phyloP scores from a whole-genome alignment of 2,113 vertebrate species.

The Mesocricetus auratus region DNA sequence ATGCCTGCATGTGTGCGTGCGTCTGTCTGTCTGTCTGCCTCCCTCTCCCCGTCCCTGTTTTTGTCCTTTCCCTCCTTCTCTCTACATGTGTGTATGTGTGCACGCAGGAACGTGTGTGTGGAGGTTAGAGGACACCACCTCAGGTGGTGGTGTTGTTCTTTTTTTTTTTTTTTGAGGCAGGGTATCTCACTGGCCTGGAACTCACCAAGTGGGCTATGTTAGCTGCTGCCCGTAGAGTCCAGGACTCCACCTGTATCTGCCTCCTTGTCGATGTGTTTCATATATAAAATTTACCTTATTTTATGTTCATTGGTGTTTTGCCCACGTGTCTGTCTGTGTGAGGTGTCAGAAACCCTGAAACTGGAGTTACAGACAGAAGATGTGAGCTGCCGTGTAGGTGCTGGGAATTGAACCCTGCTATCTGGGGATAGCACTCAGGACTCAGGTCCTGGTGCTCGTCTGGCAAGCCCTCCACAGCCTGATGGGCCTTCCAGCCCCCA shows the following conservation, averaged over 20 bases:
- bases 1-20: no score
- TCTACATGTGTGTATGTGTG: neutral
- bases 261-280: neutral
- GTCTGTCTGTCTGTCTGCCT: neutral
- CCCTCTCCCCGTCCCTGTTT: neutral
- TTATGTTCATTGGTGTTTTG: neutral
- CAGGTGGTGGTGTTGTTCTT: neutral
- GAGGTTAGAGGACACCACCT: neutral
- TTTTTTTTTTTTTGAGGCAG: neutral
- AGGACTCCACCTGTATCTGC: neutral
- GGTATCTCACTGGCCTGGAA: neutral
- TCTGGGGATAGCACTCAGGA: neutral
- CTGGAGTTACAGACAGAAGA: neutral
- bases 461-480: neutral
- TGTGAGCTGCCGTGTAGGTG: neutral
- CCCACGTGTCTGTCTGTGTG: neutral
- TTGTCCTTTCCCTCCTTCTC: no score
- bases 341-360: neutral
- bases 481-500: no score
- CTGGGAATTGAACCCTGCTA: neutral
- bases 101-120: neutral
- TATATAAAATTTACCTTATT: neutral
- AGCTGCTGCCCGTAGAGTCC: neutral
- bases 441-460: neutral
- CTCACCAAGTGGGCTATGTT: neutral